Conservation (phyloP, 2,888 invertebrate genomes). For the Nomada lathburiana region DNA sequence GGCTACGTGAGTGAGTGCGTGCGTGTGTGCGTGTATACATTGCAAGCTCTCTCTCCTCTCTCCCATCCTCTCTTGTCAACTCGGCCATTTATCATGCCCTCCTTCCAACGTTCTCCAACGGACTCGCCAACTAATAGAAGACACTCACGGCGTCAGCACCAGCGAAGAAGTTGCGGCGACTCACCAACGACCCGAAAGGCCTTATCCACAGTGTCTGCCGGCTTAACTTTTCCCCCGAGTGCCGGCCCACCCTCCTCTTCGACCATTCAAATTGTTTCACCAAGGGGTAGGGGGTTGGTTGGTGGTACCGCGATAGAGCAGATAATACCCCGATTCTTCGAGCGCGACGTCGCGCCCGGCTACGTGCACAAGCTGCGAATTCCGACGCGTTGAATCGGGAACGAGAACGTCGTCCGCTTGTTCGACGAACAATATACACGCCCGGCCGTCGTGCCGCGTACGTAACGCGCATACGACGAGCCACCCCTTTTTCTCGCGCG, state of each 20-base stretch:
- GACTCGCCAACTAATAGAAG: slow-evolving; percentile 45
- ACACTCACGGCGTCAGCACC: slow-evolving; percentile 43
- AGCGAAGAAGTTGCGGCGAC: slow-evolving; percentile 31
- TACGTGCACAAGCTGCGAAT: slow-evolving; percentile 61
- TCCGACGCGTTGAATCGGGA: slow-evolving; percentile 11
- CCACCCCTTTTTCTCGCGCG: not conserved
- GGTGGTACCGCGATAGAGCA: slow-evolving; percentile 33
- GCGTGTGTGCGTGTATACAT: not conserved
- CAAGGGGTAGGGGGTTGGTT: too few relatives aligned
- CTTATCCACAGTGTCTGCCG: slow-evolving; percentile 32
- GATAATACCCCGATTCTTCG: slow-evolving; percentile 50
- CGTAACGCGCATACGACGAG: not conserved
- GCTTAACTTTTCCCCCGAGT: slow-evolving; percentile 44
- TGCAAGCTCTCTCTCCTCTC: slow-evolving; percentile 5
- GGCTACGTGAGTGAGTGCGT: not conserved
- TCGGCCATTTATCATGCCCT: slow-evolving; percentile 54
- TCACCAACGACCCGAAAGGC: slow-evolving; percentile 34
- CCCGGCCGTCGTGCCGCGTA: not conserved
- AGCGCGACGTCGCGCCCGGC: not conserved
- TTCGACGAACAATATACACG: not conserved
- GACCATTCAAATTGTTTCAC: slow-evolving; percentile 54
- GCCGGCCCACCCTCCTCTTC: slow-evolving; percentile 6
- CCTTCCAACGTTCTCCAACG: slow-evolving; percentile 56
- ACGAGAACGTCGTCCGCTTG: slow-evolving; percentile 45
- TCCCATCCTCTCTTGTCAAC: slow-evolving; percentile 28